Evolutionary conservation across 1,140 invertebrate species (phyloP).

Genomic region (Phortica variegata): DNA sequence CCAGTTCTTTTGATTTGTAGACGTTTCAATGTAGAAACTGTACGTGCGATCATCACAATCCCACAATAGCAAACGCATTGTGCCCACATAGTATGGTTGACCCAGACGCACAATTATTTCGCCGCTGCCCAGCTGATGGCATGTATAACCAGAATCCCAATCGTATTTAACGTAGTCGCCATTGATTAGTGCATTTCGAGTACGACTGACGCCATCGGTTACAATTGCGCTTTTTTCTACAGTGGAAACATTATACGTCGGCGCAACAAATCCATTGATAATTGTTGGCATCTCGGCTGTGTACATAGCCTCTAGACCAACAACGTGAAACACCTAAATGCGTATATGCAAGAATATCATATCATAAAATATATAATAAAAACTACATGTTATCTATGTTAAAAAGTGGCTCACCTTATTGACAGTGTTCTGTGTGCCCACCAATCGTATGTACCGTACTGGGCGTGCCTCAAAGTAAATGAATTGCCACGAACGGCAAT

Average conservation of each 20-base stretch:
- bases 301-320: constrained; percentile 87
- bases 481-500: constrained; percentile 95
- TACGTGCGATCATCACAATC: constrained; percentile 97
- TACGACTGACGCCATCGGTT: constrained; percentile 90
- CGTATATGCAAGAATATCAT: not conserved
- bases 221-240: constrained; percentile 85
- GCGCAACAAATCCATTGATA: constrained; percentile 78
- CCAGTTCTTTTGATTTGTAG: constrained; percentile 89
- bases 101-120: constrained; percentile 92
- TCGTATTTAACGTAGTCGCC: constrained; percentile 93
- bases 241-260: constrained; percentile 89
- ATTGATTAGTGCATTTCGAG: constrained; percentile 93
- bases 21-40: constrained; percentile 95
- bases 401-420: constrained; percentile 68
- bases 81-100: constrained; percentile 92
- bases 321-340: constrained; percentile 84
- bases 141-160: constrained; percentile 97
- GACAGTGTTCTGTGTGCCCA: constrained; percentile 94
- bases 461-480: constrained; percentile 90
- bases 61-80: constrained; percentile 92
- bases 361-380: constrained; percentile 4
- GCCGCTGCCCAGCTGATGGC: constrained; percentile 95
- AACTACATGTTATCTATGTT: not conserved
- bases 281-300: constrained; percentile 74
- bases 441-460: constrained; percentile 84